These are phyloP conservation scores for Trichomycterus rosablanca DNA, from an alignment of 2,113 vertebrate species.

Conservation along the genomic window DNA sequence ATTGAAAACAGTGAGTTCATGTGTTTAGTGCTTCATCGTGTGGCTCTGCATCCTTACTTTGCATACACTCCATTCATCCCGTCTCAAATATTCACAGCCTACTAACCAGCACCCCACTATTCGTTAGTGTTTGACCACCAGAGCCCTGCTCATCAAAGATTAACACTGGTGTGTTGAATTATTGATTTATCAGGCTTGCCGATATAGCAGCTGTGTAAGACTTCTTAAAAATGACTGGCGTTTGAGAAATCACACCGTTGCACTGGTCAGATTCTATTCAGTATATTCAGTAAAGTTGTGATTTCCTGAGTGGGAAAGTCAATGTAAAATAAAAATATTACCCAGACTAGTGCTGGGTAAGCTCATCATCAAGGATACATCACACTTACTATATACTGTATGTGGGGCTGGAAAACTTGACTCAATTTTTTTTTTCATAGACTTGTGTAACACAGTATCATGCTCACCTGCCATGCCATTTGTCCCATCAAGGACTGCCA, in stretches of 20 bases:
- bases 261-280: no score
- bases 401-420: no score
- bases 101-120: conserved; percentile 56
- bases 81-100: conserved; percentile 19
- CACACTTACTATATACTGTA: no score
- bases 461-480: no score
- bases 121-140: conserved; percentile 75
- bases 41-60: conserved; percentile 16
- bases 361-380: no score
- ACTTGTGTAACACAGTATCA: no score
- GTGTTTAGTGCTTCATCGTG: neutral
- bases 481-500: no score
- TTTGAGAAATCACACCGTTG: conserved; percentile 38
- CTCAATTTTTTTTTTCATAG: no score
- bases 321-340: no score
- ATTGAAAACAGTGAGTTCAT: neutral
- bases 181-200: conserved; percentile 72
- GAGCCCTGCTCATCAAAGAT: conserved; percentile 69
- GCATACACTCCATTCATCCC: conserved; percentile 7
- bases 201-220: conserved; percentile 52
- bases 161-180: conserved; percentile 71
- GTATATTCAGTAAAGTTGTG: no score
- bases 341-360: no score
- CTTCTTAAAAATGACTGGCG: conserved; percentile 65
- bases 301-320: no score